Base-by-base conservation (phyloP, 2,113 vertebrate species). In the Chloropsis hardwickii region DNA sequence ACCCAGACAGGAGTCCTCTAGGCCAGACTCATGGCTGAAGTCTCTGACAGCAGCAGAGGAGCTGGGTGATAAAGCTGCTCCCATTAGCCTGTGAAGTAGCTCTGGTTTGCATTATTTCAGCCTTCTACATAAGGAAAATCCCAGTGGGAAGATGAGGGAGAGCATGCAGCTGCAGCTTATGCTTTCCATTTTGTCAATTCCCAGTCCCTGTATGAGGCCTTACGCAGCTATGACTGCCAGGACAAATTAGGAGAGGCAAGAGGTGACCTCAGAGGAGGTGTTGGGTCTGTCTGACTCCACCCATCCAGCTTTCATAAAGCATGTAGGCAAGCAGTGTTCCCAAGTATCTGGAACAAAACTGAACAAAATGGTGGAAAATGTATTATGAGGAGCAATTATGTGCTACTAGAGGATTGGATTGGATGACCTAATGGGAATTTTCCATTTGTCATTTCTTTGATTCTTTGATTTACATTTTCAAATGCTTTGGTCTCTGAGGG, bases 391-490 rank as follows among this genome's bases (percentile, higher is more conserved):
- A 65, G 27, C 72, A 69, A 80, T 80, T 80, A 60, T n/a, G 35
- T 88, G 45, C 88, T 85, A 94, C 90, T 76, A 85, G 74, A 95
- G 22, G 33, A 72, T 66, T 84, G 81, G 39, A 81, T 86, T 48
- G 93, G 74, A 64, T 92, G 80, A 97, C 51, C 60, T 82, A 93
- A 94, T 69, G 77, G 92, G 88, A 81, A 80, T 94, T 94, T 39
- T 57, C 48, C 61, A 79, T 86, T 95, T 83, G 39, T 81, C 72
- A 94, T 92, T 95, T 92, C 62, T 94, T 48, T 94, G 66, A 91
- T 92, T 50, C 54, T 56, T 90, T 80, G 24, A 64, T 94, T 97
- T 94, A 64, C 37, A 40, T 95, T 97, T 96, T 77, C 81, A 97
- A 82, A 79, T 94, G 56, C 64, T 94, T 95, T 78, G 31, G 42